phyloP scores from a whole-genome alignment of 2,797 vertebrate genomes.

The Coregonus ussuriensis region DNA sequence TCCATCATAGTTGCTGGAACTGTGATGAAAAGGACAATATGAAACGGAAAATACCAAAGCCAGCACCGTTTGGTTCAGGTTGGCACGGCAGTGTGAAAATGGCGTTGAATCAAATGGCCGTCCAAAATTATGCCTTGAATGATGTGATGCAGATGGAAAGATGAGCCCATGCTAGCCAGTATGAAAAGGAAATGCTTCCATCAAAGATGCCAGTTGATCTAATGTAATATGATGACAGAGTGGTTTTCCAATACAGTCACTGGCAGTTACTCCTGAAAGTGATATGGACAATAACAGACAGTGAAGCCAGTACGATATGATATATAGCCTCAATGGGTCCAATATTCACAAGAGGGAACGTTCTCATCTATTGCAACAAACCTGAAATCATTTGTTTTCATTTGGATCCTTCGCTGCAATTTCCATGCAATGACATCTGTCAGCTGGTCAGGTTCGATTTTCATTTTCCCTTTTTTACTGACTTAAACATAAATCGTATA shows the following conservation, averaged over 20 bases:
- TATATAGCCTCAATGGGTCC: constrained; percentile 31
- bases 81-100: background rate
- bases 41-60: background rate
- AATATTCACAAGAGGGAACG: constrained; percentile 33
- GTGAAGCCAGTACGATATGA: constrained; percentile 14
- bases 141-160: constrained; percentile 23
- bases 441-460: background rate
- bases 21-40: background rate
- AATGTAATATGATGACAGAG: constrained; percentile 24
- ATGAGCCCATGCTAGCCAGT: constrained; percentile 8
- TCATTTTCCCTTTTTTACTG: constrained; percentile 45
- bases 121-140: background rate
- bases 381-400: constrained; percentile 33
- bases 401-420: constrained; percentile 25
- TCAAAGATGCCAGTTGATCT: constrained; percentile 42
- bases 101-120: background rate
- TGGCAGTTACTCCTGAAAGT: constrained; percentile 11
- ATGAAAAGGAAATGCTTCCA: background rate
- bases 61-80: background rate
- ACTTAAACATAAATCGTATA: background rate
- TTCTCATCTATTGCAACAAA: constrained; percentile 46
- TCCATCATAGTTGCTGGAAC: background rate
- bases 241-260: constrained; percentile 22
- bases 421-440: constrained; percentile 33
- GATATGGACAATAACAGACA: constrained; percentile 28